These are phyloP conservation scores for Tichodroma muraria DNA, from an alignment of 2,113 vertebrate genomes.

Conservation along the genomic window DNA sequence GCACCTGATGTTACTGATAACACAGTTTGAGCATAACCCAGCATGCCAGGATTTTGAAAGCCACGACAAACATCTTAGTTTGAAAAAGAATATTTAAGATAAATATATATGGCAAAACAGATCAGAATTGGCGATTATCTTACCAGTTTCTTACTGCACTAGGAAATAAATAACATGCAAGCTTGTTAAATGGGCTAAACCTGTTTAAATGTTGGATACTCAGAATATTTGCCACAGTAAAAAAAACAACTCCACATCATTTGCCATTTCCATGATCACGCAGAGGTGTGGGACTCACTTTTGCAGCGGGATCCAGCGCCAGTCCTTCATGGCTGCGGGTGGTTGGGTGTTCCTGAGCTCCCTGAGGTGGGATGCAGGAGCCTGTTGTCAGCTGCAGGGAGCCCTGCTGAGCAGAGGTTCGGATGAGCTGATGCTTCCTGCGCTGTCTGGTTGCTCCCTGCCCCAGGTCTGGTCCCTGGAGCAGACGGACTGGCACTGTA, in stretches of 20 bases:
- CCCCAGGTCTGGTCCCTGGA: constrained; percentile 94
- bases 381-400: not conserved
- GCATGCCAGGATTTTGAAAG: not conserved
- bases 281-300: constrained; percentile 64
- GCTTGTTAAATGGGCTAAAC: not conserved
- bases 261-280: not conserved
- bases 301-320: constrained; percentile 75
- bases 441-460: not conserved
- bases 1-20: not conserved
- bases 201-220: not conserved
- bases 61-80: fast-evolving
- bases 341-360: not conserved
- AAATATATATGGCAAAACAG: not conserved
- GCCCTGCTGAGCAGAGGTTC: not conserved
- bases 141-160: not conserved
- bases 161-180: not conserved
- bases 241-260: not conserved
- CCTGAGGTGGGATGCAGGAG: not conserved
- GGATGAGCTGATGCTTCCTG: not conserved
- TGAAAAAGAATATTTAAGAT: not conserved
- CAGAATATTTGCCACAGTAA: not conserved
- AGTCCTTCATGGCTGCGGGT: constrained; percentile 70
- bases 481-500: constrained; percentile 94
- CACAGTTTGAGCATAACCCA: not conserved
- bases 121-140: not conserved